Percentiles rank a stretch among this genome's conserved stretches.
Conservation (phyloP, 2,888 invertebrate genomes). For the Acronicta leporina region DNA sequence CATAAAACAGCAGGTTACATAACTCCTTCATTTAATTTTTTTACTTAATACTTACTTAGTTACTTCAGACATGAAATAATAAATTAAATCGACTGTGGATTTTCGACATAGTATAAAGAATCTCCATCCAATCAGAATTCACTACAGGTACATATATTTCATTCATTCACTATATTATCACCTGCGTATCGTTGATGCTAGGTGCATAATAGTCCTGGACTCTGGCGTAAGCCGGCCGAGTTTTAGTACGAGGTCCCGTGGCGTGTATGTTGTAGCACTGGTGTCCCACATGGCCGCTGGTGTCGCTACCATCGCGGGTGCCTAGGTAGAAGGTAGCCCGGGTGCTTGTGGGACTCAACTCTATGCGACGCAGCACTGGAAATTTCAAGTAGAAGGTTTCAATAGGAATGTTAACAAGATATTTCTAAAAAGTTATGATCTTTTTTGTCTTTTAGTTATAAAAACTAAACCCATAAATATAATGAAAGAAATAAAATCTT, state of each 20-base stretch:
- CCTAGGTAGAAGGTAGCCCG: constrained; percentile 78
- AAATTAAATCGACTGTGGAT: too few relatives aligned
- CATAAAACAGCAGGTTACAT: too few relatives aligned
- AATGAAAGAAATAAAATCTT: background rate
- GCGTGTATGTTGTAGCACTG: constrained; percentile 74
- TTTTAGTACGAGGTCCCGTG: constrained; percentile 72
- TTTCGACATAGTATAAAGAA: too few relatives aligned
- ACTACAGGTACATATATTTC: too few relatives aligned
- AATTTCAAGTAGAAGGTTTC: background rate
- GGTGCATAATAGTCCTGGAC: constrained; percentile 91
- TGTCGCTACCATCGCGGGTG: constrained; percentile 56
- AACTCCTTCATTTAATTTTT: too few relatives aligned
- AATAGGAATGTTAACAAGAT: too few relatives aligned
- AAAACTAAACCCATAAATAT: background rate
- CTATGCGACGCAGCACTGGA: constrained; percentile 82
- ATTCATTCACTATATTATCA: constrained; percentile 63
- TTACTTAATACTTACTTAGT: too few relatives aligned
- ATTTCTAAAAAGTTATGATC: too few relatives aligned
- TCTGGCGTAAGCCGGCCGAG: constrained; percentile 87
- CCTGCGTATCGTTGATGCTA: constrained; percentile 86
- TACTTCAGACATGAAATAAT: too few relatives aligned
- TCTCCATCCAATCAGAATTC: too few relatives aligned
- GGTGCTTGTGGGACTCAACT: constrained; percentile 67
- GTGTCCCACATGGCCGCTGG: constrained; percentile 60
- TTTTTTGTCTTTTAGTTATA: too few relatives aligned